Evolutionary conservation across 2,888 invertebrate genomes (phyloP), one percentile per base, ranked within the genome.

Genomic region (Leucoma salicis): DNA sequence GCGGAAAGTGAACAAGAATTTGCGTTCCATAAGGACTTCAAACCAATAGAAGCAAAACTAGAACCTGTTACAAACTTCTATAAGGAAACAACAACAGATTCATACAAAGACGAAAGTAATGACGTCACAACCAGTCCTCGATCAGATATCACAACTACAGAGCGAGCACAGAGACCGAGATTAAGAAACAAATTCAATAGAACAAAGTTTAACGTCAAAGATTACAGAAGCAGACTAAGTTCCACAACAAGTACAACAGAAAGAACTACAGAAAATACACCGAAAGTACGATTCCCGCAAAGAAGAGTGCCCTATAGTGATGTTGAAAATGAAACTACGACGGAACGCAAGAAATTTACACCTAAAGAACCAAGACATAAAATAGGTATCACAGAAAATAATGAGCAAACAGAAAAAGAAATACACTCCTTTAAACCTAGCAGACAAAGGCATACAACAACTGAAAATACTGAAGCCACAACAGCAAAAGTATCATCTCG

Each of bases 151-250:
- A 73, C 79, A 5, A 67, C 66, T 32, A 62, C 70, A 11, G 67
- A 67, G 2, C 80, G 78, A 64, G 51, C 72, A 33, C 76, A 74
- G 42, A 70, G 85, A 37, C 84, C 82, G 7, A 80, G 80, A 68
- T 69, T 74, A 24, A 90, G 86, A 47, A 91, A 83, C 57, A 93
- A 92, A 70, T 92, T 88, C 49, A 93, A 93, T 35, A 83, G 95
- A 37, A 95, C 95, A 1, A 86, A 93, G 52, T 95, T 95, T 71
- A 95, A 94, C 66, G 92, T 95, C 2, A 95, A 95, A 74, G 95
- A 95, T 53, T 95, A 95, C 70, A 92, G 93, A 65, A 94, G 91
- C 56, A 85, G 94, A 46, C 72, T 94, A 35, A 92, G 91, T 57
- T 90, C 91, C 0, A 91, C 92, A 0, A 90, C 91, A 5, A 82